Evolutionary conservation across 2,797 vertebrate species (phyloP), one percentile per base, ranked within the genome.

Genomic region (Rachycentron canadum): DNA sequence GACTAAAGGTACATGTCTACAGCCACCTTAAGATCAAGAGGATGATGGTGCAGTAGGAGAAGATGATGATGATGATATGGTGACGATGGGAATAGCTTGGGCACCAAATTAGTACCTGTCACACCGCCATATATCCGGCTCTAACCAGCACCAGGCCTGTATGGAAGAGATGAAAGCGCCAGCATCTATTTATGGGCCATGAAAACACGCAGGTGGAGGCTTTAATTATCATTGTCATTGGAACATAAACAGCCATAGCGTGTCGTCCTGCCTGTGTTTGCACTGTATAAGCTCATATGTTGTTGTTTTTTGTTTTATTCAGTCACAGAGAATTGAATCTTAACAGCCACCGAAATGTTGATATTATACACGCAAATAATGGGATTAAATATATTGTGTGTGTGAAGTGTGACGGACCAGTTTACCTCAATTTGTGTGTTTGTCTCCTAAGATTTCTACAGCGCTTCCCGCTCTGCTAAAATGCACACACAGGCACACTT

Each of bases 61-160:
- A 21, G 74, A 77, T 34, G 80, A 73, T 71, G 82, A 36, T 61
- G 69, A 25, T 12, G 61, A 52, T 83, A 53, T 73, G 83, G 65
- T 74, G 75, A 76, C 17, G 38, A 60, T 58, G 58, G 76, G 67
- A 82, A 85, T 59, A 16, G 69, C 58, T 76, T 28, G 47, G 81
- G 69, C 81, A 84, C 69, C 75, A 89, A 89, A 91, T 90, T 78
- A 88, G 84, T 83, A 47, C 41, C 84, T 88, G 84, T 81, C 88
- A 86, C 68, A 32, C 50, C 63, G 65, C 75, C 76, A 74, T 72
- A 76, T 78, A 87, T 88, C 80, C 71, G 67, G 40, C 72, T 80
- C 58, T 61, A 89, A 86, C 80, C 81, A 86, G 79, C 76, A 75
- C 47, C 71, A 75, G 85, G 78, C 61, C 73, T 78, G 84, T 69